These are phyloP conservation scores for Aurelia sp. DNA, from an alignment of 30 jellyfish, hydroid and myxozoan genomes.

Conservation along the genomic window DNA sequence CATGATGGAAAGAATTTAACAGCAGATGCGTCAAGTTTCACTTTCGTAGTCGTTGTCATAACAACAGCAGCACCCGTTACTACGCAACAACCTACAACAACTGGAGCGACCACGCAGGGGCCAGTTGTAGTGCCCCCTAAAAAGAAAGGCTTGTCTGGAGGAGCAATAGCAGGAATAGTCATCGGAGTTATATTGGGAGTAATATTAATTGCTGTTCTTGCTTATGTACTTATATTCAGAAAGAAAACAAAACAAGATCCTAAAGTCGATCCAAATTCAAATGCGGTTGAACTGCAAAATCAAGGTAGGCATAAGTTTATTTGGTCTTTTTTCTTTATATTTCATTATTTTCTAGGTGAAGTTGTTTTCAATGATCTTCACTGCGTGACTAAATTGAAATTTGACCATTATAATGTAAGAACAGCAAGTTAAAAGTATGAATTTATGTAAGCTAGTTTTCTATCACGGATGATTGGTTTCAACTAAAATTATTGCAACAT, in stretches of 20 bases:
- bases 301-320: slow-evolving; percentile 1
- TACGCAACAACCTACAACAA: slow-evolving; percentile 13
- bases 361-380: no score
- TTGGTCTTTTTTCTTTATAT: not conserved
- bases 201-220: slow-evolving; percentile 31
- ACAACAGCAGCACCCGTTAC: slow-evolving; percentile 31
- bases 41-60: not conserved
- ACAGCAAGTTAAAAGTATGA: no score
- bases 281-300: slow-evolving; percentile 47
- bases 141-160: slow-evolving; percentile 63
- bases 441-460: no score
- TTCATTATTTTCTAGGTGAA: not conserved
- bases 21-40: slow-evolving; percentile 33
- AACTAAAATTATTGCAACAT: no score
- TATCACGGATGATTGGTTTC: no score
- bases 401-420: no score
- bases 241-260: slow-evolving; percentile 74
- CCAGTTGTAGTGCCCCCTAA: slow-evolving; percentile 21
- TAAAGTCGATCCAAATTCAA: slow-evolving; percentile 71
- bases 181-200: slow-evolving; percentile 50
- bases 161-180: slow-evolving; percentile 84
- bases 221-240: slow-evolving; percentile 37
- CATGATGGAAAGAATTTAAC: slow-evolving; percentile 46
- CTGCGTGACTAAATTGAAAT: no score
- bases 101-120: not conserved